Evolutionary conservation across 2,113 vertebrate species (phyloP), one percentile per base, ranked within the genome.

Genomic region (Amphiprion percula): DNA sequence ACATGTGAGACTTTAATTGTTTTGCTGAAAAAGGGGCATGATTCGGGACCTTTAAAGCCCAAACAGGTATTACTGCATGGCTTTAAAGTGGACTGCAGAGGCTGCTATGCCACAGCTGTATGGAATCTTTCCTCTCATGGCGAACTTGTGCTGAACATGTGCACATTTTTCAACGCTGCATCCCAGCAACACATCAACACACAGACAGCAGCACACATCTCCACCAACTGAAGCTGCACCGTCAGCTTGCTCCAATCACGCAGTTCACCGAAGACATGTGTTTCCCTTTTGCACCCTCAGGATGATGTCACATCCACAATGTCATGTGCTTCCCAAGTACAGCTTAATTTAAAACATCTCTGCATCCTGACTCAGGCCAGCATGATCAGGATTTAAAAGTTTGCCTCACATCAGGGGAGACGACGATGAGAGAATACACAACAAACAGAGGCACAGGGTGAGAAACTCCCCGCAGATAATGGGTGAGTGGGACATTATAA

Each of bases 301-400:
- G 79, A 91, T 93, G 90, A 94, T 88, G 88, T 94, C 93, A 93
- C 79, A 82, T 88, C 78, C 81, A 88, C 78, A 83, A 49, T 79
- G 82, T 84, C 92, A 91, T 91, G 83, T 86, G 87, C 77, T 87
- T 74, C 70, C 71, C 58, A 41, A 88, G 78, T 55, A 82, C 83
- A 85, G 59, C 67, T 90, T 89, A 88, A 94, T 94, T 88, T 85
- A 87, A 93, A 93, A 94, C 91, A 93, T 89, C 77, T 85, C 23
- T 79, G 67, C 80, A 80, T 89, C 80, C 74, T 87, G 80, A 83
- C 61, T 88, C 79, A 75, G 26, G 53, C 56, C 79, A 74, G 66
- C 50, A 55, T 74, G 75, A 74, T n/a, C 62, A 10, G 14, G 19
- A 68, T 21, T 28, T 46, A 61, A n/a, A 73, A 50, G 39, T 69